Evolutionary conservation across 2,797 vertebrate species (phyloP), one percentile per base, ranked within the genome.

Genomic region (Heterohyrax brucei): DNA sequence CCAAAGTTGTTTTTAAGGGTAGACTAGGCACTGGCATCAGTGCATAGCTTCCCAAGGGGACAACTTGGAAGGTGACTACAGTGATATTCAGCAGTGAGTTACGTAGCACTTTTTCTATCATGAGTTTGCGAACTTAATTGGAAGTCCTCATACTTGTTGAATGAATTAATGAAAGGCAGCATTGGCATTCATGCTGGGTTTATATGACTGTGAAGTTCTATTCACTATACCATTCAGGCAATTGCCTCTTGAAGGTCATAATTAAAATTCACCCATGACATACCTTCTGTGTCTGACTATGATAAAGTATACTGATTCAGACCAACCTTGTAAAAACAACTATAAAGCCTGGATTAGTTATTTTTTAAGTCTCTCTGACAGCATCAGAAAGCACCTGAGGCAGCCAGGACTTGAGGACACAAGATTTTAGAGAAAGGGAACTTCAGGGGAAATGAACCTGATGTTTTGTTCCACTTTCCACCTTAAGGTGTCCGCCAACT

Each of bases 211-310:
- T 18, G 28, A 44, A 12, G 7, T n/a, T 90, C 28, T 82, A 88
- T 48, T 10, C n/a, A 48, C 68, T 62, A 73, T 3, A 86, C 21
- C 30, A 91, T 9, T 10, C 4, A 39, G 53, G 8, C n/a, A 59
- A 70, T 56, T 70, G 62, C 64, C 24, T 88, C 76, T 73, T 68
- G 10, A 93, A 89, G 48, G 33, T 21, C 24, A 22, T n/a, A 9
- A 39, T 86, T 73, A 91, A 95, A 94, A 88, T 70, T 72, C 66
- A 91, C n/a, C 62, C 33, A 61, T 82, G 46, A 50, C 10, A 3
- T 64, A 87, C 80, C 75, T 94, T 94, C 70, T 80, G 46, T 14
- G 84, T 87, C 86, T 26, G 18, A 21, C 26, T 87, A 48, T 53
- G 22, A 82, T 50, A 12, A 30, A 85, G 30, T 33, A 62, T 5